These are phyloP conservation scores for Erpetoichthys calabaricus DNA, from an alignment of 2,797 vertebrate species.

Conservation along the genomic window DNA sequence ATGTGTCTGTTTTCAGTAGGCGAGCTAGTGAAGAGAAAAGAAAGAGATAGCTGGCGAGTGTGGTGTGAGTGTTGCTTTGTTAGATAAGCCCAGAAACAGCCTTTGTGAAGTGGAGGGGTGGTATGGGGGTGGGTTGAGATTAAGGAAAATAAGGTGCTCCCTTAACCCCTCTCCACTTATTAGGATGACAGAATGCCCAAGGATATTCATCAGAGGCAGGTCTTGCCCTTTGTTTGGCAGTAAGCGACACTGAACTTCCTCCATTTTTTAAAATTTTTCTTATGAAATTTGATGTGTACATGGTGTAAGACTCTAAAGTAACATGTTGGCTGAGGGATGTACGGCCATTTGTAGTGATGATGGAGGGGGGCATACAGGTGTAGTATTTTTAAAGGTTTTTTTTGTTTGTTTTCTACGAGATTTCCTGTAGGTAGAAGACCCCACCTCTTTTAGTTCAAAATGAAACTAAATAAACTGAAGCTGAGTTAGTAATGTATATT, in stretches of 20 bases:
- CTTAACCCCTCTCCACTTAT: slow-evolving; percentile 29
- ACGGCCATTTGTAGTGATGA: no score
- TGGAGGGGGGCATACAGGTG: no score
- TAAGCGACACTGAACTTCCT: slow-evolving; percentile 30
- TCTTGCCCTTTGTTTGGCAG: slow-evolving; percentile 48
- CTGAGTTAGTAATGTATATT: no score
- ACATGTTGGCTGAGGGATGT: no score
- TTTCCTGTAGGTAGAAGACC: no score
- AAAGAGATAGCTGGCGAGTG: slow-evolving; percentile 20
- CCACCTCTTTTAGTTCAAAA: no score
- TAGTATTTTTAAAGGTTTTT: no score
- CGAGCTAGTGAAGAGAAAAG: slow-evolving; percentile 28
- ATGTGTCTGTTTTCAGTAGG: slow-evolving; percentile 49
- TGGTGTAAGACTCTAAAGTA: no score
- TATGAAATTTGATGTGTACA: no score
- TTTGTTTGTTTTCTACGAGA: no score
- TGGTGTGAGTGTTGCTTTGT: slow-evolving; percentile 55
- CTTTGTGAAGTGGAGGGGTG: slow-evolving; percentile 32
- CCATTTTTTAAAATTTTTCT: slow-evolving; percentile 20
- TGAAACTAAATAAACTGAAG: no score
- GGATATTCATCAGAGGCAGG: slow-evolving; percentile 44
- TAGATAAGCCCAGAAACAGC: slow-evolving; percentile 52
- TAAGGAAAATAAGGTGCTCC: slow-evolving; percentile 51
- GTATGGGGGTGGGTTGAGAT: slow-evolving; percentile 12
- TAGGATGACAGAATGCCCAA: slow-evolving; percentile 48